Base-by-base conservation (phyloP, 2,113 vertebrate species). In the Oreochromis niloticus region DNA sequence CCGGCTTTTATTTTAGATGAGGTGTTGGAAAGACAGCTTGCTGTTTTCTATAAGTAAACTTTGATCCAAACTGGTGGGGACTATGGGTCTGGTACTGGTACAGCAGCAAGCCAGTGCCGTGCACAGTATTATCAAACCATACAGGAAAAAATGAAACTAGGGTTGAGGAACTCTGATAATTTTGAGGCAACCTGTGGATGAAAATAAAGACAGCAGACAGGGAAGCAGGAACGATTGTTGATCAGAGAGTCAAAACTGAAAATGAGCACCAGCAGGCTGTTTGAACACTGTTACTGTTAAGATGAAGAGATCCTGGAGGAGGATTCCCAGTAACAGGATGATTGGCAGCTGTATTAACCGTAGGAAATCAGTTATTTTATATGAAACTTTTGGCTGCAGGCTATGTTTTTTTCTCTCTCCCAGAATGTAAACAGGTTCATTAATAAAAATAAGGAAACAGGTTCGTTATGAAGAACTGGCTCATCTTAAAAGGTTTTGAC, bases 221-320 rank as follows among this genome's bases (percentile, higher is more conserved):
- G n/a, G 19, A 54, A 9, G 17, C 7, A 52, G 50, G 50, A n/a
- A n/a, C n/a, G 50, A 9, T 9, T 52, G 52, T 8, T 22, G 52
- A 6, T 55, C 4, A 12, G 41, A 78, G 8, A 27, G 39, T 27
- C 12, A 73, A 27, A 27, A 0, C 39, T 73, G 13, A 27, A 46
- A 48, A 75, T 0, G 22, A 75, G 68, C 24, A 17, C 22, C 68
- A 73, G 68, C 2, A 0, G 8, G 0, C 2, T 24, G 66, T 46
- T 46, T 73, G 68, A 46, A 46, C 39, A 30, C 41, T 4, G 5
- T 17, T 27, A 17, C 13, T 16, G 39, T 73, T 73, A 46, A 0
- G 6, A 75, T 50, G 43, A 30, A 50, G 16, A 32, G 4, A 48
- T 30, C 6, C 9, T 30, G 71, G 36, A 50, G 71, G 66, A 73